Evolutionary conservation across 2,113 vertebrate species (phyloP).

Genomic region (Anarrhichthys ocellatus): DNA sequence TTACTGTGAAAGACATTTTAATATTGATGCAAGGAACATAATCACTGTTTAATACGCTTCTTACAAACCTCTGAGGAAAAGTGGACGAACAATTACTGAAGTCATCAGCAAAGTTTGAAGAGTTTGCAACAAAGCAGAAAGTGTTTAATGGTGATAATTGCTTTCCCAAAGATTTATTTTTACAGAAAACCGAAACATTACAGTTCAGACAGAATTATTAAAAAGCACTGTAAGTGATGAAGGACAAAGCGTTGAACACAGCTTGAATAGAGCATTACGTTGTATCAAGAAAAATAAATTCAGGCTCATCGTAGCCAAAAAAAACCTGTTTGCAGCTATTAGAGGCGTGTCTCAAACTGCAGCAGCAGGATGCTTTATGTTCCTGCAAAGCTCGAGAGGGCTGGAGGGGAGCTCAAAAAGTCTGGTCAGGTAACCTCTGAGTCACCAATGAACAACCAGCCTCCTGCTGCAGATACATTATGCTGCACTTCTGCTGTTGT

Average conservation of each 20-base stretch:
- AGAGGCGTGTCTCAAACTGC: not conserved
- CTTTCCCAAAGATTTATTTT: not conserved
- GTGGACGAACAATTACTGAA: not conserved
- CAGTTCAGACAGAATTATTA: not conserved
- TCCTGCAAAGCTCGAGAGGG: not conserved
- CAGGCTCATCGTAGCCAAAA: not conserved
- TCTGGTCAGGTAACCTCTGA: slow-evolving; percentile 15
- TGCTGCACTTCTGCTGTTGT: not conserved
- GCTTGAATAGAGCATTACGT: not conserved
- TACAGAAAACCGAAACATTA: not conserved
- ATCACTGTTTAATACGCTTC: not conserved
- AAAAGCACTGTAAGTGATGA: not conserved
- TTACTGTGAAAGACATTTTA: not conserved
- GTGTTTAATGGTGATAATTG: not conserved
- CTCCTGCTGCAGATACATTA: not conserved
- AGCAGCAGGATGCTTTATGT: not conserved
- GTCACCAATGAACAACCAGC: not conserved
- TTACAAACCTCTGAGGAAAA: not conserved
- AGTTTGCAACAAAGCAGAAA: not conserved
- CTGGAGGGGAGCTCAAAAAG: not conserved
- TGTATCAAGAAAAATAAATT: not conserved
- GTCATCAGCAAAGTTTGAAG: not conserved
- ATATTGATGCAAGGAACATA: not conserved
- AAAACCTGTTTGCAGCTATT: not conserved
- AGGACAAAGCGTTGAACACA: not conserved